Evolutionary conservation across 2,888 invertebrate species (phyloP).

Genomic region (Pristionchus exspectatus): DNA sequence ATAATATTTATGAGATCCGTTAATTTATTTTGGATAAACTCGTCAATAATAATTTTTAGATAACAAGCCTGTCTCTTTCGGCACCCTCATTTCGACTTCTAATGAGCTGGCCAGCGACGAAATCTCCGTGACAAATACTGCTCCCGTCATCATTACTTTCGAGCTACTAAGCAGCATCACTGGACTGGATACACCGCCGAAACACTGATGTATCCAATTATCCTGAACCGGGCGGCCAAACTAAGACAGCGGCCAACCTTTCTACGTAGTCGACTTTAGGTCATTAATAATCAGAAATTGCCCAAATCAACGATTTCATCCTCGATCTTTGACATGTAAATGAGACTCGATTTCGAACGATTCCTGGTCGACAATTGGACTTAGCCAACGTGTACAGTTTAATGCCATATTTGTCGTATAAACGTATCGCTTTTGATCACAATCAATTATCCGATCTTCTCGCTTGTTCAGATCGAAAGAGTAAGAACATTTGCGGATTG

Average conservation of each 20-base stretch:
- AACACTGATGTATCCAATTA: neutral
- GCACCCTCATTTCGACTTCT: slow-evolving; percentile 54
- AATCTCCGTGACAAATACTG: slow-evolving; percentile 6
- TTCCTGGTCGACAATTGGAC: neutral
- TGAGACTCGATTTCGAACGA: neutral
- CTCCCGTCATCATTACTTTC: slow-evolving; percentile 53
- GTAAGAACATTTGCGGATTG: neutral
- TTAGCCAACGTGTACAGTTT: neutral
- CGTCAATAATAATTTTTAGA: slow-evolving; percentile 48
- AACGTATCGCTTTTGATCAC: neutral
- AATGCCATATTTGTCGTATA: neutral
- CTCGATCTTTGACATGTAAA: slow-evolving; percentile 1
- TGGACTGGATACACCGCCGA: neutral
- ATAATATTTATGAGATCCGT: neutral
- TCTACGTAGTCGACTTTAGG: too few relatives aligned
- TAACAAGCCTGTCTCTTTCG: slow-evolving; percentile 51
- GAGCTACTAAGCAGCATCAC: slow-evolving; percentile 50
- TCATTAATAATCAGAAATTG: neutral
- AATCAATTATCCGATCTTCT: too few relatives aligned
- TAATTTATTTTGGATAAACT: too few relatives aligned
- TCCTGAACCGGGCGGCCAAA: too few relatives aligned
- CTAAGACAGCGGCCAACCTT: too few relatives aligned
- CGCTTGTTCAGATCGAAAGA: too few relatives aligned
- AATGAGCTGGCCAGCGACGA: slow-evolving; percentile 40
- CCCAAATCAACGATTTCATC: neutral